Conservation (phyloP, 2,888 invertebrate species). For the Ramazzottius varieornatus region DNA sequence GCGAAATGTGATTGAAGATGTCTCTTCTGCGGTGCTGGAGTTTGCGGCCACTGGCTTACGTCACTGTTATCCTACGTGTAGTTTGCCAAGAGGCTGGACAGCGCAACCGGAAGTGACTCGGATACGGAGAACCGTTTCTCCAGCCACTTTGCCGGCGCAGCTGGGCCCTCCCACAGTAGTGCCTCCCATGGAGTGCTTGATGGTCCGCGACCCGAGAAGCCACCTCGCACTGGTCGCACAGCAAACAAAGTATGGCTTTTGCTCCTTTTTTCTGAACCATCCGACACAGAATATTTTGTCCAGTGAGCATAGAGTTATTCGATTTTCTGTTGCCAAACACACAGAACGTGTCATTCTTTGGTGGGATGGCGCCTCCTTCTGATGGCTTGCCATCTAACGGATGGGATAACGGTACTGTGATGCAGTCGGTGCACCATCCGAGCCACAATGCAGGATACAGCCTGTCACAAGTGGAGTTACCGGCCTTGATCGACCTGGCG, state of each 20-base stretch:
- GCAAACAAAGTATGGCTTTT: not conserved
- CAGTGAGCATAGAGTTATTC: not conserved
- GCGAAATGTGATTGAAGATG: no score
- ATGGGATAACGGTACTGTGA: no score
- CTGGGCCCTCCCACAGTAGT: not conserved
- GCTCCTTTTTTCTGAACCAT: not conserved
- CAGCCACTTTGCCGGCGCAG: not conserved
- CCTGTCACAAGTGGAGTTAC: no score
- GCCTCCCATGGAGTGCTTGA: not conserved
- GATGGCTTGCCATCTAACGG: no score
- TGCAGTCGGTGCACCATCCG: no score
- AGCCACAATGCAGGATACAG: no score
- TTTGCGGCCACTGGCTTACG: no score
- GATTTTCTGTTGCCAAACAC: not conserved
- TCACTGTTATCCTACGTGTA: not conserved
- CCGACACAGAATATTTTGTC: not conserved
- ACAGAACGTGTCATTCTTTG: no score
- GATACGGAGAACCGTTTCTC: not conserved
- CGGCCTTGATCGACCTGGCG: no score
- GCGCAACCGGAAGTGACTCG: conserved; percentile 1
- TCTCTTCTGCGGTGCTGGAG: no score
- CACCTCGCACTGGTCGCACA: not conserved
- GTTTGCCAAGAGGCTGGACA: not conserved
- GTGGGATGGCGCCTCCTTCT: no score
- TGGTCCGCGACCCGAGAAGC: not conserved